A percentile compares a stretch with the other conserved stretches of the same genome.
These are phyloP conservation scores for Clarias gariepinus DNA, from an alignment of 2,113 vertebrate genomes.

Conservation along the genomic window DNA sequence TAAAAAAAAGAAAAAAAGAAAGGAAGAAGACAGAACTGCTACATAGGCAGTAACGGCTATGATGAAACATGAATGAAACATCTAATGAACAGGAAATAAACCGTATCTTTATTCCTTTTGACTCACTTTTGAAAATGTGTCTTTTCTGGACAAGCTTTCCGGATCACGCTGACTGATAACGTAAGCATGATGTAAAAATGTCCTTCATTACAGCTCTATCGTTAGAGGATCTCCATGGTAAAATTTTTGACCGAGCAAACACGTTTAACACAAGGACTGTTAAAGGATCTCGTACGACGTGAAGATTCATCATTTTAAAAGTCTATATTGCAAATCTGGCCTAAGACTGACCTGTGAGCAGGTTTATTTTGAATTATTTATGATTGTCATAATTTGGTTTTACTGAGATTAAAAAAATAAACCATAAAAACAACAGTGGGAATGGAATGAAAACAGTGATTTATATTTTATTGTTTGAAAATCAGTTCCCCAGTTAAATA, in stretches of 20 bases:
- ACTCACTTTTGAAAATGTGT: neutral
- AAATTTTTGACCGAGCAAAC: neutral
- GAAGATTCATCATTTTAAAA: neutral
- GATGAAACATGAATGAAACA: neutral
- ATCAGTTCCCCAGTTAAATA: neutral
- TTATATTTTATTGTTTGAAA: neutral
- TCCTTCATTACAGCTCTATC: neutral
- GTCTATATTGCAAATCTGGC: neutral
- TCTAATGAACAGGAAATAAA: neutral
- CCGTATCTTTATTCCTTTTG: neutral
- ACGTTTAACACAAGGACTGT: neutral
- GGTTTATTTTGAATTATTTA: too few relatives aligned
- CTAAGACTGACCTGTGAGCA: neutral
- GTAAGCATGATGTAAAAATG: neutral
- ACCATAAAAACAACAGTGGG: neutral
- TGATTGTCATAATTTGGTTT: neutral
- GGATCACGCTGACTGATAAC: neutral
- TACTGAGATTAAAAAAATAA: neutral
- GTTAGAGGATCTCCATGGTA: neutral
- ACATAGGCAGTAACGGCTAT: neutral
- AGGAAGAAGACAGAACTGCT: neutral
- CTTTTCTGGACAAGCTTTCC: neutral
- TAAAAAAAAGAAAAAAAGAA: neutral
- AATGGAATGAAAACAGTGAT: neutral
- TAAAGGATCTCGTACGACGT: neutral